Evolutionary conservation across 2,888 invertebrate genomes (phyloP).

Genomic region (Lasioglossum marginatum): DNA sequence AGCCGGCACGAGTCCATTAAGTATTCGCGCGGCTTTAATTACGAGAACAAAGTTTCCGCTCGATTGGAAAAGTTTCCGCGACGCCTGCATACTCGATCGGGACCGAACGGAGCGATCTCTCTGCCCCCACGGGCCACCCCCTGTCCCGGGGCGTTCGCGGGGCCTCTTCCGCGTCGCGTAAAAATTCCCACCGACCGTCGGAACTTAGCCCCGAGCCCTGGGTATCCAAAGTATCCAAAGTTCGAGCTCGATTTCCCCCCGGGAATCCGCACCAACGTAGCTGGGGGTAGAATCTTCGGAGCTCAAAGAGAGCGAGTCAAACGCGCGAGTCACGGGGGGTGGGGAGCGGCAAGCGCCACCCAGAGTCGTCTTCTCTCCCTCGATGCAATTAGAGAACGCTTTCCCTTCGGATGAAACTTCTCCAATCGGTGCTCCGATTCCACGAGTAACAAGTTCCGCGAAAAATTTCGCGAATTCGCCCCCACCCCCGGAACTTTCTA

Average conservation of each 20-base stretch:
- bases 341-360: not conserved
- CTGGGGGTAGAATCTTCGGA: not conserved
- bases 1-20: constrained; percentile 47
- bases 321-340: not conserved
- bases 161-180: constrained; percentile 18
- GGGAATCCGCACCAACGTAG: constrained; percentile 12
- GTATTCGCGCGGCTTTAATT: constrained; percentile 81
- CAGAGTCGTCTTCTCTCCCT: constrained; percentile 17
- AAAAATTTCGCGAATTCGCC: not conserved
- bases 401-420: constrained; percentile 12
- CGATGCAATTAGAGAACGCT: constrained; percentile 39
- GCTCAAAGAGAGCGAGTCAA: constrained; percentile 28
- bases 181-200: constrained; percentile 42
- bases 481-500: not conserved
- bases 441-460: constrained; percentile 10
- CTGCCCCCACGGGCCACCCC: not conserved
- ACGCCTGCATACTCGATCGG: constrained; percentile 82
- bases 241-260: constrained; percentile 37
- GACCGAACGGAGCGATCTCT: constrained; percentile 34
- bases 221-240: constrained; percentile 33
- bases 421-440: not conserved
- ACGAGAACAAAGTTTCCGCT: constrained; percentile 83
- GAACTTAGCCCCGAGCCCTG: not conserved
- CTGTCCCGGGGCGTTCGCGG: not conserved
- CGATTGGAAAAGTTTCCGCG: constrained; percentile 84